These are phyloP conservation scores for Phrynocephalus versicolor DNA, from an alignment of 2,113 vertebrate species.

Conservation along the genomic window DNA sequence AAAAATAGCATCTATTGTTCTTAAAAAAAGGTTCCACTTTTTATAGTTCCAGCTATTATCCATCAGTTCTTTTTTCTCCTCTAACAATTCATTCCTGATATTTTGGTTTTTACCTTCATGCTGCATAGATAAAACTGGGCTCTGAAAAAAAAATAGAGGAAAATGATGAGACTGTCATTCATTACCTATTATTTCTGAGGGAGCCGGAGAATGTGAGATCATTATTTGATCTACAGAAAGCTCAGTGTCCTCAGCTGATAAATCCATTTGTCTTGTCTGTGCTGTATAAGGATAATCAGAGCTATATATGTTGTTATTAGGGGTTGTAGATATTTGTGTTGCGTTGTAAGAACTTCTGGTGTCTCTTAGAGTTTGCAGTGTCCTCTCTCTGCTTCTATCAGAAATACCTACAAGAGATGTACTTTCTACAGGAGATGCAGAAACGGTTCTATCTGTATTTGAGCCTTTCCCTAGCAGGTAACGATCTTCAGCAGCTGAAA, in stretches of 20 bases:
- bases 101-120: not conserved
- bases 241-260: not conserved
- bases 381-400: conserved; percentile 58
- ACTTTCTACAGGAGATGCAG: conserved; percentile 30
- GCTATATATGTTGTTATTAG: not conserved
- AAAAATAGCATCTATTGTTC: not conserved
- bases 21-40: not conserved
- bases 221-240: not conserved
- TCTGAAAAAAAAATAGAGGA: not conserved
- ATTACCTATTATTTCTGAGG: conserved; percentile 1
- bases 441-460: accelerated
- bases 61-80: not conserved
- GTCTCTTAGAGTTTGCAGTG: conserved; percentile 58
- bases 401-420: conserved; percentile 64
- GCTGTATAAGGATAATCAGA: not conserved
- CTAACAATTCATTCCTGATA: not conserved
- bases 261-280: not conserved
- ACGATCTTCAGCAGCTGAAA: conserved; percentile 41
- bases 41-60: not conserved
- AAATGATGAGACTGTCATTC: not conserved
- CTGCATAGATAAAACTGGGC: not conserved
- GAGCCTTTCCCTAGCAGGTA: accelerated
- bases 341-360: not conserved
- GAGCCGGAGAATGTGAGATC: not conserved
- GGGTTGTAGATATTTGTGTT: not conserved